phyloP scores from a whole-genome alignment of 2,113 vertebrate genomes.

The Uria lomvia region DNA sequence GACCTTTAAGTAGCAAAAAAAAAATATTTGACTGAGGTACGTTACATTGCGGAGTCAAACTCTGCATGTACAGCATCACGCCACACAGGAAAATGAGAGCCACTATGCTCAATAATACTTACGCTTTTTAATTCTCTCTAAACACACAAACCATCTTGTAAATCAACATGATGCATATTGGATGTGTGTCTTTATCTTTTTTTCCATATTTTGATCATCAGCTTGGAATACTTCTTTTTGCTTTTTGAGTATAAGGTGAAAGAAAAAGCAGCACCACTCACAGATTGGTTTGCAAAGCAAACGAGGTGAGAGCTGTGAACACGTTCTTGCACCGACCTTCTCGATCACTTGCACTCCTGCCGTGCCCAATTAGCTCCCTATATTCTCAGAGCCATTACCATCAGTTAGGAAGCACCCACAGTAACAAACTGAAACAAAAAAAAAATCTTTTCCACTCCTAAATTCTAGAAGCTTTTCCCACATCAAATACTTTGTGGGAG shows the following conservation, averaged over 20 bases:
- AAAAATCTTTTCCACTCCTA: background rate
- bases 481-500: background rate
- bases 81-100: background rate
- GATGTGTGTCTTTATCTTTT: background rate
- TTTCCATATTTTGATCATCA: background rate
- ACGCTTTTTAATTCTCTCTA: background rate
- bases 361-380: background rate
- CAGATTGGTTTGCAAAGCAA: background rate
- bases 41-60: background rate
- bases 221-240: background rate
- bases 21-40: background rate
- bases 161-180: background rate
- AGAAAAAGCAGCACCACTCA: background rate
- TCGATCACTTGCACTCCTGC: background rate
- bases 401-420: background rate
- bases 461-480: background rate
- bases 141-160: background rate
- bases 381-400: background rate
- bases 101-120: background rate
- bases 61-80: background rate
- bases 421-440: background rate
- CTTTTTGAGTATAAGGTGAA: background rate
- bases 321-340: background rate
- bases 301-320: background rate
- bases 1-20: background rate